Evolutionary conservation across 2,888 invertebrate species (phyloP), one percentile per base, ranked within the genome.

Genomic region (Archips xylosteana): DNA sequence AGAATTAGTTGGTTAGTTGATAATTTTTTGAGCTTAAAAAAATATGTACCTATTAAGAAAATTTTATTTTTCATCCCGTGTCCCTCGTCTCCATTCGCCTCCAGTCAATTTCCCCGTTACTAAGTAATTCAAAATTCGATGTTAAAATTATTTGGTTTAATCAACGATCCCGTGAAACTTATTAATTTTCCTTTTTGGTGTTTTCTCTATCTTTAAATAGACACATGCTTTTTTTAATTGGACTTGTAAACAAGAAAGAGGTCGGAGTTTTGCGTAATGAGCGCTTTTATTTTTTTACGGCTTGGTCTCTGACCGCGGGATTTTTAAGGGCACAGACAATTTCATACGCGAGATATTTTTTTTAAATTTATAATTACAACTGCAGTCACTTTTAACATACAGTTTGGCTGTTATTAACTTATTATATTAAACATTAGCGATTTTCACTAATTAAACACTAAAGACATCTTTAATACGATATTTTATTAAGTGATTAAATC

Each of bases 151-250:
- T 57, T 12, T 9, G 23, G 54, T 2, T 12, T 32, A 32, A 32
- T 32, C 57, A 32, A 57, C 32, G 10, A 32, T 12, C 12, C 12
- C 12, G 32, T 1, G 57, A 10, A 32, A 57, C 32, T 32, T 54
- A 12, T 57, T 32, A 57, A 57, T 57, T 57, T 57, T 57, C 57
- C 32, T 1, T 32, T 10, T 32, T 12, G 4, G 12, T 5, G 32
- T 23, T 54, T 54, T 23, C 15, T 54, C 23, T 9, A 54, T 15
- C 57, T 54, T 61, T 47, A 61, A 54, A 34, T 9, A 39, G 66
- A 54, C 15, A 45, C 54, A 34, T 65, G 39, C 36, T 45, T 62
- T 71, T 71, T 65, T 62, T 72, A 62, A 72, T 67, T 67, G 67
- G 36, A 47, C 45, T 36, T 62, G 66, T 65, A 71, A 71, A 49